Percentiles rank a stretch among this genome's conserved stretches.
These are phyloP conservation scores for Crocodylus rhombifer DNA, from an alignment of 2,797 vertebrate species.

Conservation along the genomic window DNA sequence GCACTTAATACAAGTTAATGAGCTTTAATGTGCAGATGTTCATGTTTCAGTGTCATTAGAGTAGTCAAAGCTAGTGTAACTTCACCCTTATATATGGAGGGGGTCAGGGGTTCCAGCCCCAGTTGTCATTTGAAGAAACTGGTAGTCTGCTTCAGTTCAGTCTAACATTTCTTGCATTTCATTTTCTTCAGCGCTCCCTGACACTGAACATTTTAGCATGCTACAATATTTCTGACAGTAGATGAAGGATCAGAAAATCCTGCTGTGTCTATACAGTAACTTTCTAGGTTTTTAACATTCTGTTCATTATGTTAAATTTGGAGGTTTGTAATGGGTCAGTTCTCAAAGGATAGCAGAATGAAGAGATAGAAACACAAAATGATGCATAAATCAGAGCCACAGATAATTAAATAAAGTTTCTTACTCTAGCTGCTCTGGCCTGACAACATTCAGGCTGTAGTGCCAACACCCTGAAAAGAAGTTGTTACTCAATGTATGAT, in stretches of 20 bases:
- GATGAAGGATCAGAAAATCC: background rate
- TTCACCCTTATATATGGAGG: background rate
- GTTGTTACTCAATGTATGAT: rapidly evolving
- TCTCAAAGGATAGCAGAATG: rapidly evolving
- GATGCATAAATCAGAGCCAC: background rate
- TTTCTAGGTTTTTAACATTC: background rate
- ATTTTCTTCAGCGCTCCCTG: background rate
- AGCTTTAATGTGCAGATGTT: too few relatives aligned
- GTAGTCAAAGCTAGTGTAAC: background rate
- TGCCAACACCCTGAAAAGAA: rapidly evolving
- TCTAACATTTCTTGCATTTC: background rate
- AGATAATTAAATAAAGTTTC: background rate
- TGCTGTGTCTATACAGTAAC: background rate
- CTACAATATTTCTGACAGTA: background rate
- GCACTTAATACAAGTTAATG: too few relatives aligned
- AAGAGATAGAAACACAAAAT: background rate
- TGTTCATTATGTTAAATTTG: background rate
- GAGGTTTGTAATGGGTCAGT: background rate
- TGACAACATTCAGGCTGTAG: background rate
- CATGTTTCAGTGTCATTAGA: background rate
- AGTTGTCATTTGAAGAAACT: background rate
- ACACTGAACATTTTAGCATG: background rate
- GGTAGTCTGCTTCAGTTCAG: rapidly evolving
- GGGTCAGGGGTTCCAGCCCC: background rate
- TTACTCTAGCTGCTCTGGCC: background rate